phyloP scores from a whole-genome alignment of 2,113 vertebrate species.

The Cairina moschata region DNA sequence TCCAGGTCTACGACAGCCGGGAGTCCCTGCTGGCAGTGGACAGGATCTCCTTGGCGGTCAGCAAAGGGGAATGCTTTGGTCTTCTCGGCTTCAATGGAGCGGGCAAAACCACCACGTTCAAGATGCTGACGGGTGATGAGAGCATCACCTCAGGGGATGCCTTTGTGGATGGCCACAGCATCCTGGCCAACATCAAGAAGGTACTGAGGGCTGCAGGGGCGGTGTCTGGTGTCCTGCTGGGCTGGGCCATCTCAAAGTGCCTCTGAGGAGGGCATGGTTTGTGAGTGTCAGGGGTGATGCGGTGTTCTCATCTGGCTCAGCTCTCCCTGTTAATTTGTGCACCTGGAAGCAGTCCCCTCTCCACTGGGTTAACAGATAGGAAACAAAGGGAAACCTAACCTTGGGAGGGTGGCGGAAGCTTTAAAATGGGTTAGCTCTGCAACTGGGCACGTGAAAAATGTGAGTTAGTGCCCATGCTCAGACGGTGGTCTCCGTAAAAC shows the following conservation, averaged over 20 bases:
- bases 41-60: slow-evolving; percentile 88
- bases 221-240: neutral
- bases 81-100: slow-evolving; percentile 96
- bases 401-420: neutral
- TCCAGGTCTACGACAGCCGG: slow-evolving; percentile 86
- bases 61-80: slow-evolving; percentile 95
- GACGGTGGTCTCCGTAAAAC: neutral
- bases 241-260: neutral
- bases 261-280: neutral
- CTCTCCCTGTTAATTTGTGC: neutral
- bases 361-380: neutral
- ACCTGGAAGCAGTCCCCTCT: neutral
- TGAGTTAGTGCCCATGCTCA: neutral
- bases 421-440: neutral
- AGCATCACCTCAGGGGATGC: slow-evolving; percentile 89
- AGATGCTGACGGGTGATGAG: slow-evolving; percentile 96
- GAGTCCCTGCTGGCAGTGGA: slow-evolving; percentile 90
- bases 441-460: neutral
- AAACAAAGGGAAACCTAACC: neutral
- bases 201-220: slow-evolving; percentile 24
- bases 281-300: neutral
- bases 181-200: slow-evolving; percentile 91
- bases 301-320: neutral
- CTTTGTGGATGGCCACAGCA: slow-evolving; percentile 93
- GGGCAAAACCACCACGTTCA: slow-evolving; percentile 97